Percentiles rank a stretch among this genome's conserved stretches.
phyloP scores from a whole-genome alignment of 2,797 vertebrate species.

The Lophotriccus pileatus region DNA sequence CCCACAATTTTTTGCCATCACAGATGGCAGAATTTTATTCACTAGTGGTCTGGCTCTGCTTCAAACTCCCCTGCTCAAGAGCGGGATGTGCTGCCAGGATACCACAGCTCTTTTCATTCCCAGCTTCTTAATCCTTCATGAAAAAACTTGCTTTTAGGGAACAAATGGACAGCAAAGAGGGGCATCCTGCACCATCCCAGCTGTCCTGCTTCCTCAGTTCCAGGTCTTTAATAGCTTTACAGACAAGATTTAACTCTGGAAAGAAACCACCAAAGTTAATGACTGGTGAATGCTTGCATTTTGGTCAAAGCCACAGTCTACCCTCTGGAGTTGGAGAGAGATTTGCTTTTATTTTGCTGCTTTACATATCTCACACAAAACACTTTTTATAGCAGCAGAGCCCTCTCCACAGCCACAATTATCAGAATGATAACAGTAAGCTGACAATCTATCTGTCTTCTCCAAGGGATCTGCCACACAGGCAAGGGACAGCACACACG shows the following conservation, averaged over 20 bases:
- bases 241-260: background rate
- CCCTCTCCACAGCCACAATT: background rate
- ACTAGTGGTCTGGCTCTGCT: background rate
- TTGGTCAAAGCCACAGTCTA: background rate
- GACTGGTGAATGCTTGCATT: background rate
- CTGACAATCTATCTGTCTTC: background rate
- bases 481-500: background rate
- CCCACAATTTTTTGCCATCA: background rate
- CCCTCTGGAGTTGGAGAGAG: background rate
- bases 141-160: constrained; percentile 10
- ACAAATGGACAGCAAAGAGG: background rate
- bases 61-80: constrained; percentile 27
- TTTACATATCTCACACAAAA: background rate
- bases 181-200: background rate
- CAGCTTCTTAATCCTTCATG: constrained; percentile 10
- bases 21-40: constrained; percentile 57
- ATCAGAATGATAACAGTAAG: background rate
- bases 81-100: constrained; percentile 15
- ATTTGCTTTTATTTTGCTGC: background rate
- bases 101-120: background rate
- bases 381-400: background rate
- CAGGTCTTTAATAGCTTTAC: background rate
- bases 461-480: background rate
- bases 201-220: background rate
- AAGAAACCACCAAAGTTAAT: background rate